phyloP scores from a whole-genome alignment of 2,113 vertebrate genomes.

The Alces alces region DNA sequence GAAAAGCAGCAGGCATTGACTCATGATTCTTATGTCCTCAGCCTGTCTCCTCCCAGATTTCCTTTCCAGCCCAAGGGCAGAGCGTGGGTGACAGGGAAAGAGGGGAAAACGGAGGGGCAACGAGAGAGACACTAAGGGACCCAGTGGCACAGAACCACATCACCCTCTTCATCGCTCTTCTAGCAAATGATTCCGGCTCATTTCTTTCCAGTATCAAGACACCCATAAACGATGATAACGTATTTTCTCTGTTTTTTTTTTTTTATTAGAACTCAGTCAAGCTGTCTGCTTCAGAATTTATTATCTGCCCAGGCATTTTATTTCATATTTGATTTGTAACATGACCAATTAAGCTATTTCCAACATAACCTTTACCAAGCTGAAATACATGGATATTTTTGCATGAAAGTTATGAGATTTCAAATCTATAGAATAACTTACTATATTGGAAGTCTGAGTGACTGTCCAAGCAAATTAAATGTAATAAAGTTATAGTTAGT shows the following conservation, averaged over 20 bases:
- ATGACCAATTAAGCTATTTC: background rate
- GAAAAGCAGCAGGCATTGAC: background rate
- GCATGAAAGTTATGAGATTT: background rate
- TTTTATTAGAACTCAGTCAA: background rate
- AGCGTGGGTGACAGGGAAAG: accelerated
- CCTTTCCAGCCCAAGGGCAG: background rate
- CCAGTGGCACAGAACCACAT: accelerated
- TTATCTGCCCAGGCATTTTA: background rate
- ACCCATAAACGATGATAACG: background rate
- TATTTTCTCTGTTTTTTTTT: background rate
- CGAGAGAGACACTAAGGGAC: background rate
- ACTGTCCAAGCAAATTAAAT: background rate
- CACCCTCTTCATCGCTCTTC: no score
- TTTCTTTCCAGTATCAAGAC: background rate
- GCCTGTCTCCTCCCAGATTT: background rate
- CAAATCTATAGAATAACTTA: background rate
- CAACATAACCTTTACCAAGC: background rate
- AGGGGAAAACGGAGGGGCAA: background rate
- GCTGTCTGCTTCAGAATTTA: background rate
- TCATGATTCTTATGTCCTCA: background rate
- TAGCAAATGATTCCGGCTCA: background rate
- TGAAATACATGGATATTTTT: background rate
- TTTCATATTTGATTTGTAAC: background rate
- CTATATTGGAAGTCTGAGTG: background rate
- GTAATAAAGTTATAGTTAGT: background rate